A percentile compares a stretch with the other conserved stretches of the same genome.
These are phyloP conservation scores for Plutomurus gul DNA, from an alignment of 1,140 invertebrate species.

Conservation along the genomic window DNA sequence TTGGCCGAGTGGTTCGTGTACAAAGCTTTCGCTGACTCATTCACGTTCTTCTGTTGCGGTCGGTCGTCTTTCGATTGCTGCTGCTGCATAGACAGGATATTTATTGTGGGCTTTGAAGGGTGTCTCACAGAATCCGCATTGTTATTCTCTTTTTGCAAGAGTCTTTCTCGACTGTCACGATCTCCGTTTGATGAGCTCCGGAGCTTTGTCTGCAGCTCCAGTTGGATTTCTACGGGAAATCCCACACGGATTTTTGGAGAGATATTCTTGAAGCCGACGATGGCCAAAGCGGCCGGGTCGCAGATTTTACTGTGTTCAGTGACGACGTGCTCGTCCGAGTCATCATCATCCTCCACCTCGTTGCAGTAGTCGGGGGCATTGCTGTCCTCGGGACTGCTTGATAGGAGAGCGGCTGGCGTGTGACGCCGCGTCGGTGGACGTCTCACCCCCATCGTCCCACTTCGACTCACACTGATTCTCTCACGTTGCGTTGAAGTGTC, in stretches of 20 bases:
- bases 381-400: slow-evolving; percentile 15
- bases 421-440: slow-evolving; percentile 60
- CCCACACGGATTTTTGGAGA: slow-evolving; percentile 53
- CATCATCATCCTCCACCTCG: background rate
- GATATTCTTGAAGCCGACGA: slow-evolving; percentile 49
- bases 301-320: background rate
- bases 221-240: slow-evolving; percentile 52
- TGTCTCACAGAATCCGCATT: background rate
- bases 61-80: background rate
- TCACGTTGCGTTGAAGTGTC: slow-evolving; percentile 61
- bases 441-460: slow-evolving; percentile 58
- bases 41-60: background rate
- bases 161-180: background rate
- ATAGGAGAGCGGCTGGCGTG: slow-evolving; percentile 55
- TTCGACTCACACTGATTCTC: slow-evolving; percentile 61
- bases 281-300: slow-evolving; percentile 23
- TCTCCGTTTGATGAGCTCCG: slow-evolving; percentile 2
- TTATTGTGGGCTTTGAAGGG: background rate
- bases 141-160: background rate
- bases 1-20: slow-evolving; percentile 10
- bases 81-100: background rate
- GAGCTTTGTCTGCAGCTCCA: slow-evolving; percentile 50
- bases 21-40: background rate
- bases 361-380: background rate
- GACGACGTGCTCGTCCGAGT: background rate